These are phyloP conservation scores for Brachyhypopomus occidentalis DNA, from an alignment of 2,113 vertebrate genomes.

Conservation along the genomic window DNA sequence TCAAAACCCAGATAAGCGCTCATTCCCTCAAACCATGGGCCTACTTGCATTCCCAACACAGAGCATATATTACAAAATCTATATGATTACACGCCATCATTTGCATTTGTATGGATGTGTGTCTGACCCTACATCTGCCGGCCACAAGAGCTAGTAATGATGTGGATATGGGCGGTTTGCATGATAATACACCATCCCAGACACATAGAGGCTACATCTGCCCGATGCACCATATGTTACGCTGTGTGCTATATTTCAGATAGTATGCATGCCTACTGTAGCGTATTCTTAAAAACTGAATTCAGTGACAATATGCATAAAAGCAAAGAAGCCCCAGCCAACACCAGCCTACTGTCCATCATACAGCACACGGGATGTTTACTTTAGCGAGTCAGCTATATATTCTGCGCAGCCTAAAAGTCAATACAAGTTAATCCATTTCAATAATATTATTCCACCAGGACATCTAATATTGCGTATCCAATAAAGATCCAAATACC, in stretches of 20 bases:
- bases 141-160: slow-evolving; percentile 42
- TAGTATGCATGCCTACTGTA: slow-evolving; percentile 19
- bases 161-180: slow-evolving; percentile 40
- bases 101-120: slow-evolving; percentile 44
- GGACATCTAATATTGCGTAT: background rate
- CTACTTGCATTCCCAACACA: background rate
- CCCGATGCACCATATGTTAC: slow-evolving; percentile 31
- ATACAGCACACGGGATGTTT: no score
- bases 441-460: background rate
- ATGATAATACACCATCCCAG: slow-evolving; percentile 45
- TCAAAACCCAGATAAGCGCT: background rate
- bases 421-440: background rate
- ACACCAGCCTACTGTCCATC: no score
- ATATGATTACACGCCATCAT: slow-evolving; percentile 35
- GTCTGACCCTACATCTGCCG: slow-evolving; percentile 37
- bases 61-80: slow-evolving; percentile 24
- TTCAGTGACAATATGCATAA: background rate
- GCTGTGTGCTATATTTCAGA: background rate
- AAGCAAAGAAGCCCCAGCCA: background rate
- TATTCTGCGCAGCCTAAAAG: background rate
- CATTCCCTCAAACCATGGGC: background rate
- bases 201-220: slow-evolving; percentile 37
- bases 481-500: background rate
- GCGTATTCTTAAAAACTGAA: background rate
- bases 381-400: no score